Percentiles rank a stretch among this genome's conserved stretches.
Evolutionary conservation across 2,888 invertebrate species (phyloP).

Genomic region (Galerucella calmariensis): DNA sequence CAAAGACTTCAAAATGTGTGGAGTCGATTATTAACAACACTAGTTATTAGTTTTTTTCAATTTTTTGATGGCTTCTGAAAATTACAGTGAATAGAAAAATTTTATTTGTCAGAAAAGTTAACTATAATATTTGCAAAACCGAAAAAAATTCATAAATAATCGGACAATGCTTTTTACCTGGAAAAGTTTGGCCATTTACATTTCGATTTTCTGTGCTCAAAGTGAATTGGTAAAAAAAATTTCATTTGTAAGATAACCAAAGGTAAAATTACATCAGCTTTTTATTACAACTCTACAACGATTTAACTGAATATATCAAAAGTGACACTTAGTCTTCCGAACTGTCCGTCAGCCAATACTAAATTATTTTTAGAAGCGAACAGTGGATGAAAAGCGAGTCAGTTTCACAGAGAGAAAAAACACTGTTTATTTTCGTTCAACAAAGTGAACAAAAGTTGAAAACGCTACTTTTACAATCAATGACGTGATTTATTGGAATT

Average conservation of each 20-base stretch:
- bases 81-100: too few species aligned
- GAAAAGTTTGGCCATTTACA: too few species aligned
- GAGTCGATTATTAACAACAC: too few species aligned
- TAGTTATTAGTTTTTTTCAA: too few species aligned
- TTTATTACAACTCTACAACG: neutral
- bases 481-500: slow-evolving; percentile 23
- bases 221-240: too few species aligned
- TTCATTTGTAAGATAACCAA: too few species aligned
- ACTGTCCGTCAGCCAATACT: slow-evolving; percentile 1
- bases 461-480: slow-evolving; percentile 20
- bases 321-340: neutral
- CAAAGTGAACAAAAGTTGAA: slow-evolving; percentile 19
- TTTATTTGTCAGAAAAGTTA: too few species aligned
- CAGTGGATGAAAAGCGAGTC: slow-evolving; percentile 6
- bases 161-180: too few species aligned
- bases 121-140: too few species aligned
- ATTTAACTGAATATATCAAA: slow-evolving; percentile 12
- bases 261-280: neutral
- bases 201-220: too few species aligned
- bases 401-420: slow-evolving; percentile 3
- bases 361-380: slow-evolving; percentile 4
- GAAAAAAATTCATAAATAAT: too few species aligned
- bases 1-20: neutral
- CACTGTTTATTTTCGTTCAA: slow-evolving; percentile 16
- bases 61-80: too few species aligned